Evolutionary conservation across 2,113 vertebrate genomes (phyloP).

Genomic region (Ranitomeya imitator): DNA sequence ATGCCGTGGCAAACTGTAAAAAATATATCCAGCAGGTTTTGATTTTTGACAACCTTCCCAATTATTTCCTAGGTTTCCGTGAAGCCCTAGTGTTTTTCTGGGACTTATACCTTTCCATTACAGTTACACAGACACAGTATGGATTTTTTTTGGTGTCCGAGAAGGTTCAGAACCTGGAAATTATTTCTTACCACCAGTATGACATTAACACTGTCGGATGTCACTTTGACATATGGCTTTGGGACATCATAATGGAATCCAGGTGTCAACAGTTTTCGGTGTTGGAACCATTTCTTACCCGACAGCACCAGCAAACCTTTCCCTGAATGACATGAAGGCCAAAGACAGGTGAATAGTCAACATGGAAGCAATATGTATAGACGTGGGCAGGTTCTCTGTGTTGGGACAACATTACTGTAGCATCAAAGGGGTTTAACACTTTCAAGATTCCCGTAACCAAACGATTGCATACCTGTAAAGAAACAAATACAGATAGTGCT

Average conservation of each 20-base stretch:
- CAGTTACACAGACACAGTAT: neutral
- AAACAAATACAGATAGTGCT: no score
- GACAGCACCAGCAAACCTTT: conserved; percentile 74
- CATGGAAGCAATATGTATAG: neutral
- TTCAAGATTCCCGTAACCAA: no score
- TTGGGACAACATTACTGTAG: no score
- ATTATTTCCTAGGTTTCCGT: no score
- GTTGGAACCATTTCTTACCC: conserved; percentile 79
- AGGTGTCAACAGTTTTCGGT: conserved; percentile 76
- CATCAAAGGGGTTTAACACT: no score
- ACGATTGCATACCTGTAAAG: no score
- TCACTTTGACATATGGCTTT: conserved; percentile 72
- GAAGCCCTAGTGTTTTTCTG: no score
- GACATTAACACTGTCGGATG: conserved; percentile 69
- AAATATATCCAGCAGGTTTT: no score
- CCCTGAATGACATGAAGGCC: conserved; percentile 64
- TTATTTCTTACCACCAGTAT: conserved; percentile 80
- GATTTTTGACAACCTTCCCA: no score
- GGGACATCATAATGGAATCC: conserved; percentile 80
- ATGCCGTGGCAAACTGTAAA: no score
- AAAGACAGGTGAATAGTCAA: neutral
- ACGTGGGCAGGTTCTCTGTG: no score
- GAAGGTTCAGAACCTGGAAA: neutral
- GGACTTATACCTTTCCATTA: neutral
- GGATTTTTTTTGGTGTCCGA: neutral